These are phyloP conservation scores for Siniperca knerii DNA, from an alignment of 2,113 vertebrate species.

Conservation along the genomic window DNA sequence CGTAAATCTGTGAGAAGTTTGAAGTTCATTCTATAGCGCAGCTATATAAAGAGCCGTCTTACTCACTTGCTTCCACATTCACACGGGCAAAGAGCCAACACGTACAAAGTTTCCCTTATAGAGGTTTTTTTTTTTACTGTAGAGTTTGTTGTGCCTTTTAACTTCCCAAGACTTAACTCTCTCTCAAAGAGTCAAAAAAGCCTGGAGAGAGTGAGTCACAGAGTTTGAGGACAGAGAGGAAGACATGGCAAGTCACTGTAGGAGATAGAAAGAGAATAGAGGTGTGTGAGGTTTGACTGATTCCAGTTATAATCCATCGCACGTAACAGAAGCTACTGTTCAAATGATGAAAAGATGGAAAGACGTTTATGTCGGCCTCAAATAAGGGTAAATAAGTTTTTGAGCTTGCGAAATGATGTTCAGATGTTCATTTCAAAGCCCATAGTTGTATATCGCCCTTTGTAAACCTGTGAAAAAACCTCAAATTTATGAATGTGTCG, in stretches of 20 bases:
- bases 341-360: constrained; percentile 2
- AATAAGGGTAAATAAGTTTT: background rate
- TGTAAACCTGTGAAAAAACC: background rate
- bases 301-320: constrained; percentile 17
- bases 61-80: constrained; percentile 57
- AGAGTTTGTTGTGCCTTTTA: constrained; percentile 45
- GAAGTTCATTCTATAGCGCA: constrained; percentile 65
- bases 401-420: background rate
- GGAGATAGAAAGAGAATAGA: background rate
- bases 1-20: constrained; percentile 71
- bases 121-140: constrained; percentile 28
- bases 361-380: background rate
- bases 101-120: constrained; percentile 50
- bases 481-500: background rate
- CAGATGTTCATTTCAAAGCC: background rate
- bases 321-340: constrained; percentile 11
- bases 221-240: constrained; percentile 33
- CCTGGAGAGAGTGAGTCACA: constrained; percentile 33
- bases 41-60: constrained; percentile 63
- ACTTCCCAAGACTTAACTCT: constrained; percentile 49
- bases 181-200: constrained; percentile 34
- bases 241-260: constrained; percentile 1
- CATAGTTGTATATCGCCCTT: background rate
- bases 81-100: constrained; percentile 59
- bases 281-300: constrained; percentile 20